Conservation (phyloP, 2,113 vertebrate genomes). For the Thalassoma bifasciatum region DNA sequence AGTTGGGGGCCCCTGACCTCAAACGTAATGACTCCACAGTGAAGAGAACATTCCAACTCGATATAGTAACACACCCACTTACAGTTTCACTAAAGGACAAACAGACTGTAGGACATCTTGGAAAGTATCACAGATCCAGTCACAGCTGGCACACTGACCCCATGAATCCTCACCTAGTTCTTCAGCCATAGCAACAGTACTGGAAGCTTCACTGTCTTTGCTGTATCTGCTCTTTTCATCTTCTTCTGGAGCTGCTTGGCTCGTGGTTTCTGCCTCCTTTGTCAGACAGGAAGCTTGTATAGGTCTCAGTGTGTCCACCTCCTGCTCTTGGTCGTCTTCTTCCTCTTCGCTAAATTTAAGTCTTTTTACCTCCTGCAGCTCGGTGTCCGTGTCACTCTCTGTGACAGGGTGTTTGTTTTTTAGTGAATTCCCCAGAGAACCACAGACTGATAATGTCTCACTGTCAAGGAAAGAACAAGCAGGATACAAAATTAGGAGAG, state of each 20-base stretch:
- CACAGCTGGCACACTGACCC: no score
- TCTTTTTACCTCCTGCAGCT: constrained; percentile 94
- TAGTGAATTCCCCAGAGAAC: constrained; percentile 83
- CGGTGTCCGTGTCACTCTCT: constrained; percentile 89
- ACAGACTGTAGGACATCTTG: no score
- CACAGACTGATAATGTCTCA: constrained; percentile 85
- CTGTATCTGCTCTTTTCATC: constrained; percentile 76
- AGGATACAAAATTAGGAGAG: not conserved
- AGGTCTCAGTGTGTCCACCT: constrained; percentile 79
- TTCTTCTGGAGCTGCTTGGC: constrained; percentile 83
- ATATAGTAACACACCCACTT: no score
- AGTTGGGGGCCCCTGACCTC: no score
- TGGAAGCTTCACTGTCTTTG: constrained; percentile 79
- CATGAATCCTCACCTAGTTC: constrained; percentile 84
- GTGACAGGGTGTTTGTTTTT: constrained; percentile 92
- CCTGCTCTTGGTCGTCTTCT: constrained; percentile 79
- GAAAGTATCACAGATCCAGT: no score
- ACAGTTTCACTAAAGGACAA: no score
- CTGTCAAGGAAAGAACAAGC: constrained; percentile 73
- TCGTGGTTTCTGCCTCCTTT: constrained; percentile 85
- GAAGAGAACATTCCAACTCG: no score
- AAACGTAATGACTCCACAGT: no score
- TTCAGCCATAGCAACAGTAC: constrained; percentile 80
- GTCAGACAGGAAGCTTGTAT: constrained; percentile 79
- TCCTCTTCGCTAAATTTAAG: constrained; percentile 91